Percentiles rank a stretch among this genome's conserved stretches.
These are phyloP conservation scores for Cheilosia urbana DNA, from an alignment of 2,888 invertebrate species.

Conservation along the genomic window DNA sequence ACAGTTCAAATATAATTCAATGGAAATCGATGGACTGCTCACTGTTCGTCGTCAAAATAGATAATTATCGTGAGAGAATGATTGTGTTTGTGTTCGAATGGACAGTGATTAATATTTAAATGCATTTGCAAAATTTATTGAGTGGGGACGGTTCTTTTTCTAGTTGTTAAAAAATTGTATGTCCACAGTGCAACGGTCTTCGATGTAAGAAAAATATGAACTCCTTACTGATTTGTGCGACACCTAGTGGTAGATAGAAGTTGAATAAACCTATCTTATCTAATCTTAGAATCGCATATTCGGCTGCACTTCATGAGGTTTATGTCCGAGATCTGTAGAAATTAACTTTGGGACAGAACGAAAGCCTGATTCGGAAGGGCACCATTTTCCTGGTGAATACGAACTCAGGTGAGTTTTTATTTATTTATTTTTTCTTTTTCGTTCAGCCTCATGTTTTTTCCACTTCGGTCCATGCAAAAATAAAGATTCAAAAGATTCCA, in stretches of 20 bases:
- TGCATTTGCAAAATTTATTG: neutral
- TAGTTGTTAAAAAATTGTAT: too few species aligned
- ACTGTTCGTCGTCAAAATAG: slow-evolving; percentile 4
- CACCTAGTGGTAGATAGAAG: neutral
- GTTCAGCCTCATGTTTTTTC: too few species aligned
- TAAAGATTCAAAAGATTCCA: too few species aligned
- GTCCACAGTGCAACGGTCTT: too few species aligned
- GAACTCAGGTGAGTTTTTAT: too few species aligned
- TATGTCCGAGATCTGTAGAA: neutral
- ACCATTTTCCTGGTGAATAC: too few species aligned
- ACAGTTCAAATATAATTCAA: slow-evolving; percentile 18
- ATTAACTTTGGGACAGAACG: neutral
- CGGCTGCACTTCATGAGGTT: neutral
- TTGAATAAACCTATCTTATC: too few species aligned
- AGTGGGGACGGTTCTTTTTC: too few species aligned
- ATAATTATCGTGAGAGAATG: neutral
- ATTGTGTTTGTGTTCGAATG: neutral
- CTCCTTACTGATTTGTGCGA: neutral
- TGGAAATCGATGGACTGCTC: slow-evolving; percentile 4
- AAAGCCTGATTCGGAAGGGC: too few species aligned
- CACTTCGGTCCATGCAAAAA: too few species aligned
- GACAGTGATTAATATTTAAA: neutral
- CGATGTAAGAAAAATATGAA: too few species aligned
- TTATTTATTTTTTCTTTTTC: too few species aligned
- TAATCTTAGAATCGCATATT: neutral